Percentiles rank a stretch among this genome's conserved stretches.
These are phyloP conservation scores for Eupelmus urozonus DNA, from an alignment of 2,888 invertebrate genomes.

Conservation along the genomic window DNA sequence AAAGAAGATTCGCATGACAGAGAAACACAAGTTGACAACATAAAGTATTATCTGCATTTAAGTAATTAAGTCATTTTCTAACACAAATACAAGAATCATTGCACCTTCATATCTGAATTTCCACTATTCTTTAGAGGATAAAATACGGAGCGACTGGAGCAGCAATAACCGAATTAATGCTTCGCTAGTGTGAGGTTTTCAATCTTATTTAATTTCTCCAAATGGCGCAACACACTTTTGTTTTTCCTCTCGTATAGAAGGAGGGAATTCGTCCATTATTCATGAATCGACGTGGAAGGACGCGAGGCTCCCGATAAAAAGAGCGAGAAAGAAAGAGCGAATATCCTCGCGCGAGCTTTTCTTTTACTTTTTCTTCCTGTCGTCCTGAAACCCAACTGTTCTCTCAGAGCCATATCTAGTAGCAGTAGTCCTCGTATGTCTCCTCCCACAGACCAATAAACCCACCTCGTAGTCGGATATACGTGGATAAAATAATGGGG, in stretches of 20 bases:
- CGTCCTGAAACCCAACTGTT: background rate
- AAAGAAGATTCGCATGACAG: too few relatives aligned
- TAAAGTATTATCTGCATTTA: too few relatives aligned
- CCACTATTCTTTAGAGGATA: too few relatives aligned
- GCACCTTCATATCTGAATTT: too few relatives aligned
- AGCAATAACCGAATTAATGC: slow-evolving; percentile 16
- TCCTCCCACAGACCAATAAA: slow-evolving; percentile 38
- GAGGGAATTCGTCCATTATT: slow-evolving; percentile 51
- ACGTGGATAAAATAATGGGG: slow-evolving; percentile 54
- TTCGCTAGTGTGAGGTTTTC: slow-evolving; percentile 29
- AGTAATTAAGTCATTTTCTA: too few relatives aligned
- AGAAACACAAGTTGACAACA: too few relatives aligned
- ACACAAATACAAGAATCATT: too few relatives aligned
- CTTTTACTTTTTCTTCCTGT: background rate
- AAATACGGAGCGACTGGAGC: background rate
- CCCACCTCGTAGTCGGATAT: slow-evolving; percentile 37
- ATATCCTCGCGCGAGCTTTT: slow-evolving; percentile 7
- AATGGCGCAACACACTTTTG: slow-evolving; percentile 22
- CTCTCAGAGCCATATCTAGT: too few relatives aligned
- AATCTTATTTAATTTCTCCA: slow-evolving; percentile 43
- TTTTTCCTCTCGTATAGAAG: background rate
- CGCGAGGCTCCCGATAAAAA: slow-evolving; percentile 25
- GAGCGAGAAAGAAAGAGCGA: slow-evolving; percentile 22
- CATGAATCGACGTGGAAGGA: slow-evolving; percentile 34
- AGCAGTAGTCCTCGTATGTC: slow-evolving; percentile 3